Conservation (phyloP, 2,113 vertebrate species). For the Manacus vitellinus region DNA sequence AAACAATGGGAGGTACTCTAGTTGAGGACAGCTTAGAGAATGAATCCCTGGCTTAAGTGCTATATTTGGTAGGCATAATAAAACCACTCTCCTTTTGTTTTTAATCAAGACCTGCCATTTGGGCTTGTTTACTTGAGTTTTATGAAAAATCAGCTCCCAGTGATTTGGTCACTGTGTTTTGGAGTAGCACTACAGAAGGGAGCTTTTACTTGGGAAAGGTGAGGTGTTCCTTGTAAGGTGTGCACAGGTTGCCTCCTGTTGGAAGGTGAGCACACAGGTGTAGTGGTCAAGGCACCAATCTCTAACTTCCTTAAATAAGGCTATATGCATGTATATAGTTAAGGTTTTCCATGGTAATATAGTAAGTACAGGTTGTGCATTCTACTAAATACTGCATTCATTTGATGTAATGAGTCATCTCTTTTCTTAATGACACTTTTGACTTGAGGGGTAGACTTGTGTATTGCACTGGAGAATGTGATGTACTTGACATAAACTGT, state of each 20-base stretch:
- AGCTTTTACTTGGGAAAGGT: neutral
- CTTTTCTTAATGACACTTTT: neutral
- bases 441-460: rapidly evolving
- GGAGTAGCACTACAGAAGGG: neutral
- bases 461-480: neutral
- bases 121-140: neutral
- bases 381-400: neutral
- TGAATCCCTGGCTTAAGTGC: neutral
- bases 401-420: neutral
- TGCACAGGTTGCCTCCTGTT: neutral
- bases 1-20: neutral
- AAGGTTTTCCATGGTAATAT: neutral
- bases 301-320: neutral
- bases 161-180: neutral
- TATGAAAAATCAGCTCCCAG: neutral
- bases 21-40: neutral
- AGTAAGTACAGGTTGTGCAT: neutral
- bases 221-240: neutral
- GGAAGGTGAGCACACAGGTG: neutral
- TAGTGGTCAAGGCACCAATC: neutral
- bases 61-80: neutral
- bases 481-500: neutral
- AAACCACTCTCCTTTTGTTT: neutral
- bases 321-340: neutral
- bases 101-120: neutral